These are phyloP conservation scores for Drosophila punjabiensis DNA, from an alignment of 1,140 invertebrate species.

Conservation along the genomic window DNA sequence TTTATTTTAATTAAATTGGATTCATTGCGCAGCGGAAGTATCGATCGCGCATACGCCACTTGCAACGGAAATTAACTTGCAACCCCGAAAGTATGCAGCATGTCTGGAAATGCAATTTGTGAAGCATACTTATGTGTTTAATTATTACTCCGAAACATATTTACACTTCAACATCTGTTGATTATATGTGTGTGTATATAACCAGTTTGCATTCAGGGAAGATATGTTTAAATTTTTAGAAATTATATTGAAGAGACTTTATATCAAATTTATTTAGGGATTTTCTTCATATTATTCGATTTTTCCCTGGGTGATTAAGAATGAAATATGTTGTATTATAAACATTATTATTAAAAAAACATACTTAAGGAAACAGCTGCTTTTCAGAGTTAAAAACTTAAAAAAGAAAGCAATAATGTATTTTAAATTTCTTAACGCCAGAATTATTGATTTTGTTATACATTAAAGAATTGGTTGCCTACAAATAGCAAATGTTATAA, in stretches of 20 bases:
- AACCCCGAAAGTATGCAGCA: slow-evolving; percentile 59
- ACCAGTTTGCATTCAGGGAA: background rate
- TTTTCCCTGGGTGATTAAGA: background rate
- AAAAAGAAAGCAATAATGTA: background rate
- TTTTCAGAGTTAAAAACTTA: background rate
- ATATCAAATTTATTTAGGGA: background rate
- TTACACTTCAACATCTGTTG: background rate
- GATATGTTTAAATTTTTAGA: background rate
- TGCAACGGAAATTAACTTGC: background rate
- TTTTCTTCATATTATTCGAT: background rate
- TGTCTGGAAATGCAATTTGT: background rate
- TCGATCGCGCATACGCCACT: slow-evolving; percentile 10
- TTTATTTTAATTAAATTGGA: background rate
- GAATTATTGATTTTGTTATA: background rate
- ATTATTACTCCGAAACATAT: slow-evolving; percentile 8
- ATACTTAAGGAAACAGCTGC: background rate
- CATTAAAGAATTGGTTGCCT: background rate
- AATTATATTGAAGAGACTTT: too few relatives aligned
- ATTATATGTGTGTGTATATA: background rate
- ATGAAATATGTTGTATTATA: background rate
- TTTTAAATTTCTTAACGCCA: background rate
- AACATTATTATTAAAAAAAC: background rate
- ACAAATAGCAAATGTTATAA: background rate
- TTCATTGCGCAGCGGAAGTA: background rate
- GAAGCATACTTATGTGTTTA: slow-evolving; percentile 56